Evolutionary conservation across 2,113 vertebrate species (phyloP).

Genomic region (Sorex araneus): DNA sequence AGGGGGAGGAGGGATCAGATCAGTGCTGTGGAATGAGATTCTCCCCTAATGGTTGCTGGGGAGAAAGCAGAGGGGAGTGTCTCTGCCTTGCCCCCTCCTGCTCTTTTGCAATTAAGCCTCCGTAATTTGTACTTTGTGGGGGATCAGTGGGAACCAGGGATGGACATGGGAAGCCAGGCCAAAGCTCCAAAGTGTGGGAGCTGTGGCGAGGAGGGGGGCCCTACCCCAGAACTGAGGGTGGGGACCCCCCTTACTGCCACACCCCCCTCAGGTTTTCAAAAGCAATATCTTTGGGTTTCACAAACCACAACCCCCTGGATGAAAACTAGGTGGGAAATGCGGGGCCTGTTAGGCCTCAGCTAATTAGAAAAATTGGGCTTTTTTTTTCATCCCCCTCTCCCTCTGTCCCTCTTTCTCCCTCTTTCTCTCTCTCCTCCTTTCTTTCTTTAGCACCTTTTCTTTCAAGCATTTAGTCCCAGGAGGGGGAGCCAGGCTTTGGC

Average conservation of each 20-base stretch:
- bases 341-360: slow-evolving; percentile 94
- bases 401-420: slow-evolving; percentile 80
- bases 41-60: not conserved
- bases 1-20: no score
- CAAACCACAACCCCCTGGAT: slow-evolving; percentile 76
- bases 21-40: slow-evolving; percentile 2
- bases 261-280: slow-evolving; percentile 72
- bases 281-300: slow-evolving; percentile 76
- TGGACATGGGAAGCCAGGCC: slow-evolving; percentile 1
- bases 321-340: slow-evolving; percentile 89
- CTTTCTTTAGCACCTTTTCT: slow-evolving; percentile 94
- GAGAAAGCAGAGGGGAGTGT: no score
- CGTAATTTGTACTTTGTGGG: slow-evolving; percentile 65
- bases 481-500: slow-evolving; percentile 95
- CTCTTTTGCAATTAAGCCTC: not conserved
- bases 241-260: slow-evolving; percentile 14
- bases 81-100: not conserved
- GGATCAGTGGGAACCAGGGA: slow-evolving; percentile 41
- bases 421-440: slow-evolving; percentile 85
- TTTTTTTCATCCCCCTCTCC: slow-evolving; percentile 35
- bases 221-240: slow-evolving; percentile 8
- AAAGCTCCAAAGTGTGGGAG: not conserved
- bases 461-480: slow-evolving; percentile 95
- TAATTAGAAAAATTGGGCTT: slow-evolving; percentile 96
- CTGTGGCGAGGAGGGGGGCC: not conserved